Evolutionary conservation across 2,888 invertebrate genomes (phyloP).

Genomic region (Blastobasis lacticolella): DNA sequence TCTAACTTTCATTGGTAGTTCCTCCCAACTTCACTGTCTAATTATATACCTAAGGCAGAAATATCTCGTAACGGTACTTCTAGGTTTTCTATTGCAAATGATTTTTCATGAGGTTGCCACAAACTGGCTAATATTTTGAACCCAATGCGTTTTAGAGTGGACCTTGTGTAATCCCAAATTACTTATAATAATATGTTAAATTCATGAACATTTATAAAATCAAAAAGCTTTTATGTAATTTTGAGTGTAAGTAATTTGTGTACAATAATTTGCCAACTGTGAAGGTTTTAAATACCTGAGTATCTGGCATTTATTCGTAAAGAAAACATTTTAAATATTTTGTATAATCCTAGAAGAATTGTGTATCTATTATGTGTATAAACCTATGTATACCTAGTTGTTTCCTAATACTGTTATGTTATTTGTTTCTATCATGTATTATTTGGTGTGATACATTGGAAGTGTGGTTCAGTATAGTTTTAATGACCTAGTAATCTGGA

Average conservation of each 20-base stretch:
- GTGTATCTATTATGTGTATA: neutral
- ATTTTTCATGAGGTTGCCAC: too few relatives aligned
- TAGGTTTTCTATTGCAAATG: too few relatives aligned
- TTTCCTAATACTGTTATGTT: slow-evolving; percentile 21
- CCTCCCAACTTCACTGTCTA: too few relatives aligned
- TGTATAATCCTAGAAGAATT: neutral
- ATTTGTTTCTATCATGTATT: slow-evolving; percentile 13
- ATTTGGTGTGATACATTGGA: slow-evolving; percentile 9
- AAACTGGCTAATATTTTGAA: too few relatives aligned
- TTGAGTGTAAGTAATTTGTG: slow-evolving; percentile 23
- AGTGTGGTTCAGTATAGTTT: neutral
- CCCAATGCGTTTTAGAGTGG: neutral
- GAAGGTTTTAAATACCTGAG: slow-evolving; percentile 12
- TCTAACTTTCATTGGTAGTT: too few relatives aligned
- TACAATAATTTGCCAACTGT: slow-evolving; percentile 28
- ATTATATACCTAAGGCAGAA: too few relatives aligned
- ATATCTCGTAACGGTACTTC: too few relatives aligned
- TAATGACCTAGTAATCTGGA: neutral
- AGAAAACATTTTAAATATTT: slow-evolving; percentile 9
- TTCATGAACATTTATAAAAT: neutral
- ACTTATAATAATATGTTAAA: neutral
- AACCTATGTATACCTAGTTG: neutral
- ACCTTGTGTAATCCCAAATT: neutral
- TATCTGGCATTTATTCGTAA: slow-evolving; percentile 45
- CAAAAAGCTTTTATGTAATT: neutral